Evolutionary conservation across 2,797 vertebrate genomes (phyloP), one percentile per base, ranked within the genome.

Genomic region (Avahi laniger): DNA sequence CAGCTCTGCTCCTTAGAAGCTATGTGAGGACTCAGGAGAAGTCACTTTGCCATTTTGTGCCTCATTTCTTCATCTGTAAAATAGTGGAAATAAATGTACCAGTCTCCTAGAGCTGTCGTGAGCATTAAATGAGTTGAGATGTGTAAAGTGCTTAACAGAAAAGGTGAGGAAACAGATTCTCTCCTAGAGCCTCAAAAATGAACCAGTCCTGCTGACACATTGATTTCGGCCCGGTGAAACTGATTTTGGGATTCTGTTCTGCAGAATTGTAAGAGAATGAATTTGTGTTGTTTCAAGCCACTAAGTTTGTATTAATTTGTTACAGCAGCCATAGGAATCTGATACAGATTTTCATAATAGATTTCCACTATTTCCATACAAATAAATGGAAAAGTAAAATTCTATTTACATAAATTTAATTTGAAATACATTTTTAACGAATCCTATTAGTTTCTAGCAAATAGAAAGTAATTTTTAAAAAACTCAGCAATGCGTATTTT

Each of bases 371-470:
- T 83, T 75, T 46, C 15, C 30, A 38, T 54, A 94, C 94, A 95
- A 79, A 33, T 83, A 35, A 93, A 87, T 72, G n/a, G 35, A 30
- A 83, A 94, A 92, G 59, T 89, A 35, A 52, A 35, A 76, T 18
- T 61, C 8, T 12, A 38, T 52, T 82, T 90, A 73, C 5, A 79
- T 61, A 86, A 91, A 59, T 78, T 65, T 14, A 83, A 70, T 52
- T 93, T 95, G 63, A 85, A 89, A 85, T 91, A 9, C 46, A 18
- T 82, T 95, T 82, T 63, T n/a, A 93, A 90, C 43, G 52, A 82
- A 75, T 70, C 24, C 12, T 72, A 28, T 63, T 63, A 54, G 13
- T 72, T 83, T 81, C 35, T 61, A 79, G 12, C 15, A 63, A 90
- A 81, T 78, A 91, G 26, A 84, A 90, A 65, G 82, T 82, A 93